Conservation (phyloP, 2,113 vertebrate genomes). For the Larimichthys polyactis region DNA sequence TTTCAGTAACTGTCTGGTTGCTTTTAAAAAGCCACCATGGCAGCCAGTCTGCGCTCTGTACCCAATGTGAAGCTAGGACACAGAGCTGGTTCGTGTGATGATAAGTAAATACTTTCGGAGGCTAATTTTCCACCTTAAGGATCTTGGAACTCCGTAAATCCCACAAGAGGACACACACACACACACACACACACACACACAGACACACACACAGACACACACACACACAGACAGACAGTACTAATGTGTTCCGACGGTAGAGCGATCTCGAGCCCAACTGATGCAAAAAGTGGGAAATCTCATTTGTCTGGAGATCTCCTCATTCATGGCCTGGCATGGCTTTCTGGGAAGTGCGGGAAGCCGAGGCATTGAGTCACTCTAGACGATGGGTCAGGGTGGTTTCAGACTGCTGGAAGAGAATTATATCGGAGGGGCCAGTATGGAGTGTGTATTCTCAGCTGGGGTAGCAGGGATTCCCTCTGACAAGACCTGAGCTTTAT, state of each 20-base stretch:
- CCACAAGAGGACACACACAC: constrained; percentile 29
- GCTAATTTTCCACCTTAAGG: constrained; percentile 75
- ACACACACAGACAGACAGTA: constrained; percentile 28
- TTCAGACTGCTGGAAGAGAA: constrained; percentile 71
- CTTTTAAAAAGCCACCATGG: constrained; percentile 45
- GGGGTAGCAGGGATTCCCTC: constrained; percentile 79
- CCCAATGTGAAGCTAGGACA: constrained; percentile 58
- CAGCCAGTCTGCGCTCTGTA: constrained; percentile 48
- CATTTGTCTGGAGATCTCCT: constrained; percentile 73
- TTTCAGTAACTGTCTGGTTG: constrained; percentile 65
- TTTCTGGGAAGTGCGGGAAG: constrained; percentile 81
- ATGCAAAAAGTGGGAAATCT: constrained; percentile 75
- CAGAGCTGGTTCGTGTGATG: constrained; percentile 59
- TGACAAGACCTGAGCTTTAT: constrained; percentile 78
- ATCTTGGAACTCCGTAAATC: constrained; percentile 44
- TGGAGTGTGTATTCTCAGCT: constrained; percentile 78
- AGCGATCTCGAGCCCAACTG: constrained; percentile 42
- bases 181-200: not conserved
- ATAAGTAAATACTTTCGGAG: constrained; percentile 68
- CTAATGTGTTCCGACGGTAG: constrained; percentile 73
- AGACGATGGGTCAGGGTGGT: constrained; percentile 72
- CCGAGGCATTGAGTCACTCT: constrained; percentile 76
- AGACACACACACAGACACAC: too few species aligned
- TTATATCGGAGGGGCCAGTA: constrained; percentile 65
- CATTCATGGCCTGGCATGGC: constrained; percentile 66